Evolutionary conservation across 2,888 invertebrate species (phyloP).

Genomic region (Chrysina gloriosa): DNA sequence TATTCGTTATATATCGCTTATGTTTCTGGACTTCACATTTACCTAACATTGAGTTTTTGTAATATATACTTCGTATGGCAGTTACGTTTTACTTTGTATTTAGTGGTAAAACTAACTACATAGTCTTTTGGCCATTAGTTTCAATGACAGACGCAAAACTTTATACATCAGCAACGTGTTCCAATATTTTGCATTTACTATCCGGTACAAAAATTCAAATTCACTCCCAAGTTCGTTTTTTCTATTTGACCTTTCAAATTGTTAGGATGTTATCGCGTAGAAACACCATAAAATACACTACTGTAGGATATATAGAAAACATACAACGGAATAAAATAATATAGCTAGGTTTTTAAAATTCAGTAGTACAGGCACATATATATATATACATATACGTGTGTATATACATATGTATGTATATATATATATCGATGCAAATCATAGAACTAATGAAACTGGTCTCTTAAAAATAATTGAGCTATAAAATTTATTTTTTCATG

Average conservation of each 20-base stretch:
- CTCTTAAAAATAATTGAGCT: too few relatives aligned
- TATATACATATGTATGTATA: too few relatives aligned
- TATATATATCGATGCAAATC: too few relatives aligned
- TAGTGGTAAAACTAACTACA: conserved; percentile 32
- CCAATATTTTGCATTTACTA: conserved; percentile 6
- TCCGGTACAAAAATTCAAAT: conserved; percentile 6
- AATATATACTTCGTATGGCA: conserved; percentile 30
- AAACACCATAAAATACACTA: conserved; percentile 13
- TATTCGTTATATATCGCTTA: conserved; percentile 9
- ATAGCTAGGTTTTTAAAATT: too few relatives aligned
- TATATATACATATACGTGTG: too few relatives aligned
- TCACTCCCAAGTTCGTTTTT: background rate
- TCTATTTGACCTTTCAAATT: background rate
- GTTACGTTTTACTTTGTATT: conserved; percentile 35
- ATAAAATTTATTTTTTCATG: too few relatives aligned
- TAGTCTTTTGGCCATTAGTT: conserved; percentile 36
- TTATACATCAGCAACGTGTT: background rate
- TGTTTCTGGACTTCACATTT: conserved; percentile 28
- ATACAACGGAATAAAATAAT: background rate
- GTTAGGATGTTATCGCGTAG: background rate
- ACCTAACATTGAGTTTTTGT: conserved; percentile 27
- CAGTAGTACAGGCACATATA: background rate
- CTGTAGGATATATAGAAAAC: background rate
- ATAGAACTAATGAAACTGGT: too few relatives aligned
- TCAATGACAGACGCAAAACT: conserved; percentile 10